Percentiles rank a stretch among this genome's conserved stretches.
phyloP scores from a whole-genome alignment of 2,888 invertebrate species.

The Acronicta leporina region DNA sequence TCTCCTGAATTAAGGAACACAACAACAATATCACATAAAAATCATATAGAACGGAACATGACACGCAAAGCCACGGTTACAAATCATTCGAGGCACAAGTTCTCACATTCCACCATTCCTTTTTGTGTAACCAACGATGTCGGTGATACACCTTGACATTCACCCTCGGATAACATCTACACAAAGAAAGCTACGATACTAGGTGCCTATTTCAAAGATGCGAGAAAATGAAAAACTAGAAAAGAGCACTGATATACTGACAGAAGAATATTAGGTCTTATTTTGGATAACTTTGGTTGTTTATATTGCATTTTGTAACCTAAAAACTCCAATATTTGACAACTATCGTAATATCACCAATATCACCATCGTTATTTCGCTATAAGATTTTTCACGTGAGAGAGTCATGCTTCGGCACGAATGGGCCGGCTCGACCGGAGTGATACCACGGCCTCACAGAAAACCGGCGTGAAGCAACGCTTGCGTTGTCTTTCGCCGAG shows the following conservation, averaged over 20 bases:
- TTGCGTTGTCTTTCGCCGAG: too few species aligned
- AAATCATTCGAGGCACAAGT: conserved; percentile 16
- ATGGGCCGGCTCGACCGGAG: too few species aligned
- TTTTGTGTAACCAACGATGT: conserved; percentile 11
- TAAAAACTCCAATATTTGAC: too few species aligned
- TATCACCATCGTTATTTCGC: too few species aligned
- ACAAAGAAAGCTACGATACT: conserved; percentile 16
- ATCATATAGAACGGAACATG: conserved; percentile 16
- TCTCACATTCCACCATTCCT: conserved; percentile 9
- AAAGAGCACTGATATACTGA: not conserved
- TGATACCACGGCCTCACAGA: too few species aligned
- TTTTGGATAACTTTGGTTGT: not conserved
- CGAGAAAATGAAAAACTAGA: not conserved
- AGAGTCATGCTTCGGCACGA: too few species aligned
- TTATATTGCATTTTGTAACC: too few species aligned
- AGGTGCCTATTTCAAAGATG: not conserved
- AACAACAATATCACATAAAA: conserved; percentile 16
- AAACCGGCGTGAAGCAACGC: too few species aligned
- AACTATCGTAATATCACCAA: too few species aligned
- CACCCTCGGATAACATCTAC: conserved; percentile 4
- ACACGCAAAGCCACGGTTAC: conserved; percentile 17
- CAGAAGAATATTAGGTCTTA: not conserved
- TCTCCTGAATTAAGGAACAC: not conserved
- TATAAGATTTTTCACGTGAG: too few species aligned
- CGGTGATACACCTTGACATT: conserved; percentile 17